Conservation (phyloP, 2,888 invertebrate genomes). For the Lepidochrysops patricia region DNA sequence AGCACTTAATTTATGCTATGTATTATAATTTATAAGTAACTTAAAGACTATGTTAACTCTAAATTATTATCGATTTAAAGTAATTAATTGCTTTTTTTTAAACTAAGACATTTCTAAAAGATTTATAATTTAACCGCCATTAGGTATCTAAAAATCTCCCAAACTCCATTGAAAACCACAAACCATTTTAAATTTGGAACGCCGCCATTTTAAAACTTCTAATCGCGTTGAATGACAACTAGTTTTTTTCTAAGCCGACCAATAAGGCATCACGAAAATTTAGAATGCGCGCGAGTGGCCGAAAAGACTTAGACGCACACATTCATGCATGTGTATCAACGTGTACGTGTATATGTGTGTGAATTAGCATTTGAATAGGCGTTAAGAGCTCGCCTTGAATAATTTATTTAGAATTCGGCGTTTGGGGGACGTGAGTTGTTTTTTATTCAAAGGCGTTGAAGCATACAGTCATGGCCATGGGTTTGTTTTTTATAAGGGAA, state of each 20-base stretch:
- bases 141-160: background rate
- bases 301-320: conserved; percentile 58
- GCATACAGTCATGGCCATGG: background rate
- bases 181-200: background rate
- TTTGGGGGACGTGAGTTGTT: conserved; percentile 19
- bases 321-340: conserved; percentile 19
- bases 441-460: conserved; percentile 2
- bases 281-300: conserved; percentile 46
- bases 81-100: too few species aligned
- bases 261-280: conserved; percentile 22
- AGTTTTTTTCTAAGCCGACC: conserved; percentile 16
- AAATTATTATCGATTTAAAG: too few species aligned
- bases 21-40: background rate
- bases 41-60: too few species aligned
- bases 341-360: conserved; percentile 31
- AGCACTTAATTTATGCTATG: background rate
- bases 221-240: conserved; percentile 8
- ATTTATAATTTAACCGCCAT: background rate
- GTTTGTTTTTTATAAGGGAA: too few species aligned
- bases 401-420: conserved; percentile 38
- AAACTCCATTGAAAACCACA: background rate
- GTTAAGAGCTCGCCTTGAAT: conserved; percentile 42
- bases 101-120: too few species aligned
- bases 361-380: conserved; percentile 61
- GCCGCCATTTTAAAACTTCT: conserved; percentile 2